Base-by-base conservation (phyloP, 2,888 invertebrate species). In the Caenorhabditis becei region DNA sequence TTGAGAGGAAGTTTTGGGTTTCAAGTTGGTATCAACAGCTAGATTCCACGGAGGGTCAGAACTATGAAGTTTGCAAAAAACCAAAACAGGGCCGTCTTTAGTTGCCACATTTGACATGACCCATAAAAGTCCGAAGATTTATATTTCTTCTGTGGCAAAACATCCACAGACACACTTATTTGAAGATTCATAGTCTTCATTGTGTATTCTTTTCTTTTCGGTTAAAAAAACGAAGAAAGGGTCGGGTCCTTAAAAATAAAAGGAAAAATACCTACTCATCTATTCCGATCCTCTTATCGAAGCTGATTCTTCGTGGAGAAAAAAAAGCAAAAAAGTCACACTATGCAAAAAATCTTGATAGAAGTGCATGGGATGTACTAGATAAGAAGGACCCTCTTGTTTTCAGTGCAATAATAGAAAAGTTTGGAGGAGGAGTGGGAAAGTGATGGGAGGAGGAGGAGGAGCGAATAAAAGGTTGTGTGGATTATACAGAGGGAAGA, bases 341-440 rank as follows among this genome's bases (percentile, higher is more conserved):
- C 32, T 28, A 51, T 35, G 41, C 67, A 61, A 51, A 59, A 24
- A 61, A 58, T 51, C 49, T 32, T 26, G 11, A 11, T 23, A 35
- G 20, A 32, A 44, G 18, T 18, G 24, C 44, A 58, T 44, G 32
- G 11, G n/a, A 47, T 47, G 58, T 47, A 41, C 74, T 51, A 74
- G 49, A 74, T 18, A 65, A 74, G 59, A 49, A 58, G 65, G 74
- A 65, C 65, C 59, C 65, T 74, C 65, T 74, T 74, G 74, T 74
- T 74, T 74, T 74, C 65, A 72, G 63, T 63, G 75, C 51, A 75
- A 75, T 75, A 75, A 75, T 75, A 59, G 75, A 75, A 75, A 72
- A 75, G 66, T 75, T 75, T 75, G 53, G 62, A 54, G 18, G 41
- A 35, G 72, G 16, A 41, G 56, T n/a, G 54, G 51, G 44, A 66